phyloP scores from a whole-genome alignment of 2,113 vertebrate genomes.

The Dipodomys spectabilis region DNA sequence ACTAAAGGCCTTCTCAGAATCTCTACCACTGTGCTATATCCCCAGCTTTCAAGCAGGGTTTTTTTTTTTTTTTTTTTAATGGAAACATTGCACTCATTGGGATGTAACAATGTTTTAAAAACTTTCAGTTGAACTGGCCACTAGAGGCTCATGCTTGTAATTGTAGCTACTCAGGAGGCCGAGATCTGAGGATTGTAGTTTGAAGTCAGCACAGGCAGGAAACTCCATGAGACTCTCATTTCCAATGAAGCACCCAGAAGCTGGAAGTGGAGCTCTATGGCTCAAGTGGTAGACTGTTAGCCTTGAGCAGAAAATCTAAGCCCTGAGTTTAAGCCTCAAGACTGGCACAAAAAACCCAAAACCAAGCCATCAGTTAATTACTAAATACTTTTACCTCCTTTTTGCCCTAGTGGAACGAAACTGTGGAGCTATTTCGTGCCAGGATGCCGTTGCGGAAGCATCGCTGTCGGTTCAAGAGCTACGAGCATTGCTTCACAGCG shows the following conservation, averaged over 20 bases:
- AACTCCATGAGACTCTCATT: no score
- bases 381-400: constrained; percentile 17
- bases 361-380: background rate
- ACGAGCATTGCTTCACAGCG: constrained; percentile 90
- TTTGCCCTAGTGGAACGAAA: constrained; percentile 91
- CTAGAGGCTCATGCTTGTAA: no score
- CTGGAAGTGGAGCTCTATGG: no score
- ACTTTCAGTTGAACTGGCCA: background rate
- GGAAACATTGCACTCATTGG: constrained; percentile 1
- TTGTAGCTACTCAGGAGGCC: no score
- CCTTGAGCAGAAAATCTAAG: no score
- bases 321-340: no score
- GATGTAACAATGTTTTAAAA: background rate
- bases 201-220: no score
- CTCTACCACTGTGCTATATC: background rate
- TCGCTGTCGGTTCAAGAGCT: constrained; percentile 90
- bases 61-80: background rate
- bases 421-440: constrained; percentile 90
- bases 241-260: no score
- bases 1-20: no score
- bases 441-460: constrained; percentile 91
- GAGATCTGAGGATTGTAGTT: no score
- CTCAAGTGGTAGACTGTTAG: no score
- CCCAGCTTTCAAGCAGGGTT: background rate
- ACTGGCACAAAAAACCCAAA: no score